Evolutionary conservation across 2,113 vertebrate genomes (phyloP), one percentile per base, ranked within the genome.

Genomic region (Megalops atlanticus): DNA sequence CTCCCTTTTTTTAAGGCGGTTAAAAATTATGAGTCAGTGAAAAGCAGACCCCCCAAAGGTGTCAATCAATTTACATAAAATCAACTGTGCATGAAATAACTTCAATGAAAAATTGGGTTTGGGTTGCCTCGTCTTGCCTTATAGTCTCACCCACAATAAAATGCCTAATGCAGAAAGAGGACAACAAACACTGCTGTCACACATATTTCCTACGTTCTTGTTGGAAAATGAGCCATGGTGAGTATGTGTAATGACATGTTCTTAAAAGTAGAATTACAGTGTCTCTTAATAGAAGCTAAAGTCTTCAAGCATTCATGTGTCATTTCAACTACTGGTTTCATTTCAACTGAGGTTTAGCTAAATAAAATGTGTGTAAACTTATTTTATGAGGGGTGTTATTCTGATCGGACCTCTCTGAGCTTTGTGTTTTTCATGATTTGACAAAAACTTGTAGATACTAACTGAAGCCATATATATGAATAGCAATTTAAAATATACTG

Each of bases 41-140:
- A 91, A 94, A 93, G 92, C 94, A 1, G 90, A 93, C 45, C 72
- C 35, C 92, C 90, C 92, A 86, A 92, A 96, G 93, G 93, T 95
- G 95, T 96, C 96, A 96, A 95, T 97, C 96, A 96, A 96, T 93
- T 96, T 94, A 93, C 89, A 94, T 93, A 94, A 93, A 96, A 94
- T 94, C 96, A 96, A 96, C 95, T 95, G 89, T 88, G 92, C 94
- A 94, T 96, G 95, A 96, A 96, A 97, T 95, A 94, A 95, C 90
- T 87, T 92, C 92, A 82, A 90, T 92, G 94, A 93, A 90, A 87
- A 89, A 91, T 89, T 89, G 87, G 89, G 87, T 86, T 33, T 87
- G 87, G 91, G 88, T 91, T 89, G 90, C 83, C 80, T 82, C 84
- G 89, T 89, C 87, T 89, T 84, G 74, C 85, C 87, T 93, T 89